These are phyloP conservation scores for Borostomias antarcticus DNA, from an alignment of 2,797 vertebrate species.

Conservation along the genomic window DNA sequence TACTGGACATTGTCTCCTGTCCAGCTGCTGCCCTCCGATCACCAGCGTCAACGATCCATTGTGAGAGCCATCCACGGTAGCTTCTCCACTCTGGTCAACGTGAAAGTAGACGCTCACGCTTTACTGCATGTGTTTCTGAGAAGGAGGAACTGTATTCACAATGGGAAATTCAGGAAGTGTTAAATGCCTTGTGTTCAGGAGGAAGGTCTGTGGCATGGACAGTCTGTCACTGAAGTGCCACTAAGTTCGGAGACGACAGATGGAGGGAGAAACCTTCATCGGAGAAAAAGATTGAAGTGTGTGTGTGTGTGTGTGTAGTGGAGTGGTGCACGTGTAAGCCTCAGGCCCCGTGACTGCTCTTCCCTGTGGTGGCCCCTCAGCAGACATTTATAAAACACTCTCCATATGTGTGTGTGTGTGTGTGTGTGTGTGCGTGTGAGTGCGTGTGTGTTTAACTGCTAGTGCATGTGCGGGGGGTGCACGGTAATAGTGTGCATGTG, in stretches of 20 bases:
- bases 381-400: slow-evolving; percentile 21
- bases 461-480: no score
- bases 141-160: no score
- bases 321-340: not conserved
- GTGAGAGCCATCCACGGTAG: not conserved
- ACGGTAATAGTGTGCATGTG: not conserved
- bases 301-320: not conserved
- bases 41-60: not conserved
- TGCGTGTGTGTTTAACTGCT: not conserved
- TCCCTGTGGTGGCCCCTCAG: slow-evolving; percentile 35
- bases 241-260: not conserved
- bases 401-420: not conserved
- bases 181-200: not conserved
- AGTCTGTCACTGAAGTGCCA: not conserved
- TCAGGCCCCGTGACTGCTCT: slow-evolving; percentile 14
- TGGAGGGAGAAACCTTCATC: not conserved
- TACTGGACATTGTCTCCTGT: not conserved
- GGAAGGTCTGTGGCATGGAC: not conserved
- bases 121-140: not conserved
- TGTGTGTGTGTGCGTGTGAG: slow-evolving; percentile 10
- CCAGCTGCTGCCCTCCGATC: not conserved
- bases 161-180: no score
- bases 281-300: not conserved
- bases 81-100: not conserved
- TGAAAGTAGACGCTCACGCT: not conserved